Evolutionary conservation across 2,113 vertebrate genomes (phyloP), one percentile per base, ranked within the genome.

Genomic region (Tupaia tana): DNA sequence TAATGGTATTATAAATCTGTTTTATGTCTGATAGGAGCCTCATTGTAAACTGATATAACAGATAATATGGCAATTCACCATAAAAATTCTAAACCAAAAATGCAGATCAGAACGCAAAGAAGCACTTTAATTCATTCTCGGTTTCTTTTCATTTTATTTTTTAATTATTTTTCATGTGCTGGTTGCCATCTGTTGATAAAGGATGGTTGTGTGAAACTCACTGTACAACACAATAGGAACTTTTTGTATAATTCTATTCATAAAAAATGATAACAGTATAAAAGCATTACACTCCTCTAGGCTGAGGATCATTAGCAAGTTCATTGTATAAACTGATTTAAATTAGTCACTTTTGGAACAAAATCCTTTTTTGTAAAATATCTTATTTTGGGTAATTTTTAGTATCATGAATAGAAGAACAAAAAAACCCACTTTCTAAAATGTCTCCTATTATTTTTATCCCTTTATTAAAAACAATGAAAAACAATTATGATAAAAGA

Each of bases 1-100:
- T 99, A 99, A 99, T 99, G 98, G 98, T 98, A 98, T 99, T 98
- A 99, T 99, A 99, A 99, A 99, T 99, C 99, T 99, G 98, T 98
- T 99, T 99, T 99, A 99, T 99, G 98, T 98, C 98, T 99, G 98
- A 99, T 98, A 98, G 98, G 98, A 98, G 98, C 98, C 98, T 99
- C 98, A 98, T 99, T 99, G 98, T 98, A 98, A 99, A 98, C 98
- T 98, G 98, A 98, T 99, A 98, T 98, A 99, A 99, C 98, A 99
- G 98, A 99, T 99, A 99, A 99, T 99, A 98, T 98, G 98, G 98
- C 98, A 99, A 98, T 98, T 98, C 98, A 98, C 98, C 98, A 98
- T 99, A 99, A 98, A 99, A 99, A 98, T 98, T 98, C 98, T 98
- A 98, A 98, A 98, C 98, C 98, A 98, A 98, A 99, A 98, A 98